phyloP scores from a whole-genome alignment of 1,140 invertebrate genomes.

The Rhopalosiphum maidis region DNA sequence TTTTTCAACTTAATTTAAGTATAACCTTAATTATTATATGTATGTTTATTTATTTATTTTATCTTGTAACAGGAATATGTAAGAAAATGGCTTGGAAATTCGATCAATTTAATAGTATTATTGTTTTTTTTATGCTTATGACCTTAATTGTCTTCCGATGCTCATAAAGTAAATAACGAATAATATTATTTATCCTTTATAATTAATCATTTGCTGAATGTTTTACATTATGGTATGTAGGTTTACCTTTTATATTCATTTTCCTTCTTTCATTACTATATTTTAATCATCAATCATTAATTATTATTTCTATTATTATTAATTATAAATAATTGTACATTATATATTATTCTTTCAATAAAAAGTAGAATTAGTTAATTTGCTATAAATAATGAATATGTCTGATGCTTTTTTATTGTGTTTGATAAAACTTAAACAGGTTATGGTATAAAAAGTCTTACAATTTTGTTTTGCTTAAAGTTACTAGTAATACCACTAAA shows the following conservation, averaged over 20 bases:
- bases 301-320: not conserved
- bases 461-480: not conserved
- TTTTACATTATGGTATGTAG: not conserved
- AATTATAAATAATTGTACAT: not conserved
- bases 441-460: not conserved
- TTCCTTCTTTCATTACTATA: not conserved
- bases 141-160: not conserved
- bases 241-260: not conserved
- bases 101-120: not conserved
- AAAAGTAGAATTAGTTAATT: not conserved
- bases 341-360: not conserved
- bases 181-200: not conserved
- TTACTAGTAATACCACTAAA: not conserved
- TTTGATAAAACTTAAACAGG: slow-evolving; percentile 17
- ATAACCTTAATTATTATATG: not conserved
- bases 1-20: not conserved
- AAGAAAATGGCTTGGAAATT: slow-evolving; percentile 26
- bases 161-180: slow-evolving; percentile 6
- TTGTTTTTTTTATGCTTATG: not conserved
- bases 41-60: slow-evolving; percentile 39
- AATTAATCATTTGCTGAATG: not conserved
- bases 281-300: not conserved
- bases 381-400: not conserved
- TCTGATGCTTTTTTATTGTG: not conserved
- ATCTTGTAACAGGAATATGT: slow-evolving; percentile 51